Conservation (phyloP, 2,797 vertebrate genomes). For the Artibeus jamaicensis region DNA sequence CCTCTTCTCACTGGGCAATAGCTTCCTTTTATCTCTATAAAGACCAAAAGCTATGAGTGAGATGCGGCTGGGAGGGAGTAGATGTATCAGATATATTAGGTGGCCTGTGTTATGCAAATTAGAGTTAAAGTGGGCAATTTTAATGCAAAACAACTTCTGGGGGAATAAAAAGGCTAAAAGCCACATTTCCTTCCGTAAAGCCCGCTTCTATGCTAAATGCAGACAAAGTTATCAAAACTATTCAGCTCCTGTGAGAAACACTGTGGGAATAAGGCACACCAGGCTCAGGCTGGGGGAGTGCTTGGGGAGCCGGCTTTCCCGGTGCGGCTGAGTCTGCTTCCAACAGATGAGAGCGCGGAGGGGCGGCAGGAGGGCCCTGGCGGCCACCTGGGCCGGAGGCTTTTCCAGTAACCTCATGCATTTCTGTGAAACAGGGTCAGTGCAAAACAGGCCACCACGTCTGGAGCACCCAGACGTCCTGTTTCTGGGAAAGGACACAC, state of each 20-base stretch:
- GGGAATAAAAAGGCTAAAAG: constrained; percentile 33
- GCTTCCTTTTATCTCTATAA: constrained; percentile 41
- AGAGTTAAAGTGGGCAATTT: constrained; percentile 62
- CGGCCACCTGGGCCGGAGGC: background rate
- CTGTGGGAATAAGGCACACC: background rate
- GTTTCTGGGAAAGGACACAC: background rate
- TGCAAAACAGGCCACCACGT: background rate
- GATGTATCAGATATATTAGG: constrained; percentile 35
- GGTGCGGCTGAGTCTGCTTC: background rate
- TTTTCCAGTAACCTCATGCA: background rate
- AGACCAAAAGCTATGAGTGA: constrained; percentile 57
- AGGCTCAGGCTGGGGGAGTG: background rate
- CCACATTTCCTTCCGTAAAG: constrained; percentile 55
- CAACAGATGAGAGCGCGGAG: background rate
- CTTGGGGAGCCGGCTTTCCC: background rate
- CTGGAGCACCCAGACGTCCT: background rate
- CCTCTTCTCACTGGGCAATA: background rate
- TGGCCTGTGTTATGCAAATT: constrained; percentile 65
- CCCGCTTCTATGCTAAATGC: constrained; percentile 50
- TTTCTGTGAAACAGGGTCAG: background rate
- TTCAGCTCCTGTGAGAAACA: constrained; percentile 46
- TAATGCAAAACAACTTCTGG: constrained; percentile 68
- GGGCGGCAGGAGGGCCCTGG: background rate
- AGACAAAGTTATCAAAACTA: constrained; percentile 49
- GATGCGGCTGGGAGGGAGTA: constrained; percentile 31